Percentiles rank a stretch among this genome's conserved stretches.
phyloP scores from a whole-genome alignment of 2,888 invertebrate genomes.

The Scaptomyza caliginosa region DNA sequence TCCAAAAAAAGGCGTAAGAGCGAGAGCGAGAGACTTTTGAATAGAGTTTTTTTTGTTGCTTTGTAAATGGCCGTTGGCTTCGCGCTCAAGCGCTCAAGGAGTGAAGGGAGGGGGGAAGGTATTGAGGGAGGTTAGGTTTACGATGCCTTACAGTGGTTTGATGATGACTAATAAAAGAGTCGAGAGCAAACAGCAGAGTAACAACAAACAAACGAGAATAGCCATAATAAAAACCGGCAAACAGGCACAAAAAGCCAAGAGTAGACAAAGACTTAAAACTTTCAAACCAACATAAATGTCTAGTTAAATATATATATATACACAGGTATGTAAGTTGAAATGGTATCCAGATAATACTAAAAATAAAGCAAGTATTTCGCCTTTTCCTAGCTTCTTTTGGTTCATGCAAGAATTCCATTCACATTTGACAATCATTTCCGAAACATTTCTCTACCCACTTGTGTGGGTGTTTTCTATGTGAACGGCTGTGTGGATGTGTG shows the following conservation, averaged over 20 bases:
- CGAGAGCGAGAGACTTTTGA: constrained; percentile 17
- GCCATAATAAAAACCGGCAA: constrained; percentile 64
- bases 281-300: neutral
- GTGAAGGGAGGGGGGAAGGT: neutral
- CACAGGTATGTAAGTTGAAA: too few species aligned
- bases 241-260: constrained; percentile 17
- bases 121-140: constrained; percentile 27
- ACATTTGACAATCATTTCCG: constrained; percentile 32
- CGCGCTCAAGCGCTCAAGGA: neutral
- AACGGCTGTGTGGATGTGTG: constrained; percentile 1
- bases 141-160: constrained; percentile 21
- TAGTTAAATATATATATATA: neutral
- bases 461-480: neutral
- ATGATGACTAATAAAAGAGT: constrained; percentile 64
- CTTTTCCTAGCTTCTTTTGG: too few species aligned
- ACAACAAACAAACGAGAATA: constrained; percentile 46
- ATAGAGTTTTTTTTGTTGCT: constrained; percentile 45
- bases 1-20: constrained; percentile 59
- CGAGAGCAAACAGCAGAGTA: constrained; percentile 19
- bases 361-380: too few species aligned
- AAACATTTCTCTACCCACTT: constrained; percentile 9
- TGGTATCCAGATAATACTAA: too few species aligned
- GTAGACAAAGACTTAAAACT: constrained; percentile 67
- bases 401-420: too few species aligned
- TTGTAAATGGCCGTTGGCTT: constrained; percentile 25